phyloP scores from a whole-genome alignment of 2,888 invertebrate genomes.

The Julus scandinavius region DNA sequence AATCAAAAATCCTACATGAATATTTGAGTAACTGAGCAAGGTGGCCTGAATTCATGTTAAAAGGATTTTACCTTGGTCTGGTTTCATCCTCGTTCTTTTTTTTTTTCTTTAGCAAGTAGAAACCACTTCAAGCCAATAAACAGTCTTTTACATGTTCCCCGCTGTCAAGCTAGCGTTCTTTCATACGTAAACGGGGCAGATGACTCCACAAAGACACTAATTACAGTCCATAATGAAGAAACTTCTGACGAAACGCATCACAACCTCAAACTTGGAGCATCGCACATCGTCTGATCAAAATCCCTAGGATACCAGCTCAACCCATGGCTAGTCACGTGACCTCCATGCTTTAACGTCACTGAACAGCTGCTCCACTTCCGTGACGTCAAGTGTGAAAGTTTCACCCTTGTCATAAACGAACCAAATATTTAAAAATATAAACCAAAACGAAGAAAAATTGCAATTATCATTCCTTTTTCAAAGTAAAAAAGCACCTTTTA shows the following conservation, averaged over 20 bases:
- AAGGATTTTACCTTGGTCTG: conserved; percentile 22
- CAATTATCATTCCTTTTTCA: background rate
- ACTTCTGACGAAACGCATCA: background rate
- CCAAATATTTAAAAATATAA: no score
- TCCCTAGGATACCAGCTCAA: background rate
- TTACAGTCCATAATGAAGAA: background rate
- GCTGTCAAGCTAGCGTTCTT: background rate
- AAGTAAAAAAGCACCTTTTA: no score
- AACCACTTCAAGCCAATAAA: background rate
- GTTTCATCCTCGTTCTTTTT: conserved; percentile 8
- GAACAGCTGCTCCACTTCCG: background rate
- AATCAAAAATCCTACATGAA: background rate
- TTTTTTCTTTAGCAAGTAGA: background rate
- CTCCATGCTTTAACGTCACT: background rate
- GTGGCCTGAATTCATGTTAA: background rate
- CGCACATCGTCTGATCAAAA: background rate
- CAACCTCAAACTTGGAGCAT: background rate
- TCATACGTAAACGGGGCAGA: background rate
- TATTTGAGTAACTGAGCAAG: background rate
- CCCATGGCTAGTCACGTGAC: conserved; percentile 35
- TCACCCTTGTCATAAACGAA: background rate
- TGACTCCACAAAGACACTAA: conserved; percentile 12
- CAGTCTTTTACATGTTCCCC: background rate
- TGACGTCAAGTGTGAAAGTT: background rate
- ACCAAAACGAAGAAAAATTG: background rate